phyloP scores from a whole-genome alignment of 2,113 vertebrate genomes.

The Morone saxatilis region DNA sequence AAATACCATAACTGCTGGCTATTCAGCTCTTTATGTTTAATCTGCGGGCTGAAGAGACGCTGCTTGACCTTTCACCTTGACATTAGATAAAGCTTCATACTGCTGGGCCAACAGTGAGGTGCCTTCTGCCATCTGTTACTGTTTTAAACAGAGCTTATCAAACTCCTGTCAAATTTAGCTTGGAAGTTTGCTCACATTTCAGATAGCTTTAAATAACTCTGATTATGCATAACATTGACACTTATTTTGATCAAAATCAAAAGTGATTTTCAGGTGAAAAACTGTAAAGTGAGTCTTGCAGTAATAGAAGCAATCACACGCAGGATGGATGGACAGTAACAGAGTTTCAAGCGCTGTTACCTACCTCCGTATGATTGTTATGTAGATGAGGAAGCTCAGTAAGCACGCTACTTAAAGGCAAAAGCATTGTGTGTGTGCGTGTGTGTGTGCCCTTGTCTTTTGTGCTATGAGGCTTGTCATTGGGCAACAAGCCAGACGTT shows the following conservation, averaged over 20 bases:
- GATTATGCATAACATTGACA: constrained; percentile 24
- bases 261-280: constrained; percentile 26
- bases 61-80: constrained; percentile 62
- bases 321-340: constrained; percentile 41
- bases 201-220: constrained; percentile 37
- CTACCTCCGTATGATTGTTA: constrained; percentile 50
- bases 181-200: constrained; percentile 14
- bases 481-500: constrained; percentile 75
- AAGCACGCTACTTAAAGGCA: constrained; percentile 69
- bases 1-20: constrained; percentile 60
- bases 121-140: constrained; percentile 41
- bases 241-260: constrained; percentile 39
- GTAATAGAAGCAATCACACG: constrained; percentile 27
- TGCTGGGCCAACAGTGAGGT: constrained; percentile 35
- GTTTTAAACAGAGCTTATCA: constrained; percentile 21
- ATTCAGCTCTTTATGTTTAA: constrained; percentile 56
- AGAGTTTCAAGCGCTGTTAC: constrained; percentile 44
- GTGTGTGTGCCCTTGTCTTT: constrained; percentile 61
- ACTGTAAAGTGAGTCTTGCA: not conserved
- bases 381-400: constrained; percentile 58
- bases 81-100: constrained; percentile 39
- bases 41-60: constrained; percentile 36
- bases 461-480: constrained; percentile 66
- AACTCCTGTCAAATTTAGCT: constrained; percentile 24
- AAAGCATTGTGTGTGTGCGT: constrained; percentile 38